Evolutionary conservation across 64 coral and sea anemone species (phyloP).

Genomic region (Montipora sp.): DNA sequence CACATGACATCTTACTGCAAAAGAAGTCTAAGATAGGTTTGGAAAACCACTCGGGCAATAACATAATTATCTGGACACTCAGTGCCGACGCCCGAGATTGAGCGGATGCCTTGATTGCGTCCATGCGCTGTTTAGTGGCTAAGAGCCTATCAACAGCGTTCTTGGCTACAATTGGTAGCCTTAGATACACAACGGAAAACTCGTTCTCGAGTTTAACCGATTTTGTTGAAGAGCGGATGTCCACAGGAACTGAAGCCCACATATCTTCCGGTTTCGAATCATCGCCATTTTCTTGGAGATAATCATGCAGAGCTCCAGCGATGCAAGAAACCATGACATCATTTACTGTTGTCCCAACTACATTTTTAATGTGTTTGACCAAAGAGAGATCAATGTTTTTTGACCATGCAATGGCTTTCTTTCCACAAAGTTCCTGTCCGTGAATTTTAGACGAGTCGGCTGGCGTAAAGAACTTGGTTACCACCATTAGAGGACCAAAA

Average conservation of each 20-base stretch:
- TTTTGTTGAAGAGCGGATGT: conserved; percentile 77
- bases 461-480: conserved; percentile 79
- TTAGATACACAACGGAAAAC: conserved; percentile 91
- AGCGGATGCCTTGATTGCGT: conserved; percentile 91
- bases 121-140: conserved; percentile 87
- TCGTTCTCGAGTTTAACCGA: conserved; percentile 87
- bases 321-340: conserved; percentile 99
- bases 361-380: conserved; percentile 89
- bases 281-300: conserved; percentile 52
- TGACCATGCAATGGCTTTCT: conserved; percentile 90
- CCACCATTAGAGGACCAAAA: conserved; percentile 72
- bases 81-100: conserved; percentile 81
- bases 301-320: conserved; percentile 80
- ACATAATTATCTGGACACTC: conserved; percentile 79
- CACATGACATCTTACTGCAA: conserved; percentile 90
- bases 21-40: conserved; percentile 84
- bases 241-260: conserved; percentile 93
- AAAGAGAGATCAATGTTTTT: conserved; percentile 72
- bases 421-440: conserved; percentile 82
- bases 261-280: conserved; percentile 75
- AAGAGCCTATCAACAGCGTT: conserved; percentile 76
- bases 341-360: conserved; percentile 90
- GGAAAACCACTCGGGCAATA: conserved; percentile 84
- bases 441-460: conserved; percentile 79
- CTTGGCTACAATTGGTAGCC: conserved; percentile 71